phyloP scores from a whole-genome alignment of 2,113 vertebrate species.

The Talpa occidentalis region DNA sequence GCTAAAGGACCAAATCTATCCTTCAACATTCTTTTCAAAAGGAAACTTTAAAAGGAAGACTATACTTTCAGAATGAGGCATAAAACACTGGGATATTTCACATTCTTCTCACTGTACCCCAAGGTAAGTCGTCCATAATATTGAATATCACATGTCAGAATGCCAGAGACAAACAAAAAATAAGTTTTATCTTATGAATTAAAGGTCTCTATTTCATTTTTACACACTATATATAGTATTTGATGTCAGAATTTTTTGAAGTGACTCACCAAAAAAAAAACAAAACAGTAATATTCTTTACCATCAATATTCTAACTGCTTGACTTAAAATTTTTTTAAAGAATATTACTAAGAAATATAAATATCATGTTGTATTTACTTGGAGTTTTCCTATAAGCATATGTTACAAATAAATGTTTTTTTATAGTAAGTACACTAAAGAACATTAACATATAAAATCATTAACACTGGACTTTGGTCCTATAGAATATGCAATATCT shows the following conservation, averaged over 20 bases:
- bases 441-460: background rate
- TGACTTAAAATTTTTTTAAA: slow-evolving; percentile 20
- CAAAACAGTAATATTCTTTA: background rate
- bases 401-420: background rate
- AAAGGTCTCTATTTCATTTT: slow-evolving; percentile 39
- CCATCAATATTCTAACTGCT: background rate
- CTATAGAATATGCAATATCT: background rate
- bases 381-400: background rate
- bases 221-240: background rate
- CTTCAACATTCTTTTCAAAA: background rate
- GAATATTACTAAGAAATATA: background rate
- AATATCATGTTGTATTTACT: background rate
- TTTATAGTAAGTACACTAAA: background rate
- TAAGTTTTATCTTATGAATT: background rate
- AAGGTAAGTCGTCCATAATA: background rate
- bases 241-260: background rate
- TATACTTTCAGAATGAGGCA: background rate
- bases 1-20: too few relatives aligned
- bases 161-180: slow-evolving; percentile 13
- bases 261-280: background rate
- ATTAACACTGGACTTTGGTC: background rate
- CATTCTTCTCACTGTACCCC: background rate
- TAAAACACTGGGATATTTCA: background rate
- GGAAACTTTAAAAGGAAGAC: slow-evolving; percentile 18
- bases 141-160: background rate